These are phyloP conservation scores for Alectura lathami DNA, from an alignment of 2,113 vertebrate species.

Conservation along the genomic window DNA sequence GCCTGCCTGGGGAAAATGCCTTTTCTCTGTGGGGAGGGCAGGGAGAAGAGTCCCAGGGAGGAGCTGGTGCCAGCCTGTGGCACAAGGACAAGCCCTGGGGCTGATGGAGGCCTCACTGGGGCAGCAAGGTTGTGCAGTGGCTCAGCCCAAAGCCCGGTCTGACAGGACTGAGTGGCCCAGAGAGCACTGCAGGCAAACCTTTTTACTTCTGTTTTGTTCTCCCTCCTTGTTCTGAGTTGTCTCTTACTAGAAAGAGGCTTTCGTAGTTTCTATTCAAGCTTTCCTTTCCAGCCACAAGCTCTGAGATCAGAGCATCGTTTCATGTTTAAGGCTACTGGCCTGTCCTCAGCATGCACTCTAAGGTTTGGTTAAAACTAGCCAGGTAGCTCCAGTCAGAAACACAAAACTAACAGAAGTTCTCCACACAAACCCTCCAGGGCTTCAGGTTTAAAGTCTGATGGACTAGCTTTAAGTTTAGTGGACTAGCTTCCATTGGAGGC, in stretches of 20 bases:
- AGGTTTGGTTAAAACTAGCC: neutral
- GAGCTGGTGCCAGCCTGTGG: neutral
- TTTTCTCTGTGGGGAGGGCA: neutral
- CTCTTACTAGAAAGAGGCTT: neutral
- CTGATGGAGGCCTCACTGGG: neutral
- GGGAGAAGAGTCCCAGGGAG: neutral
- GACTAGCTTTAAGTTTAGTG: neutral
- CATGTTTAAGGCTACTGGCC: neutral
- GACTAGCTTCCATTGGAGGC: neutral
- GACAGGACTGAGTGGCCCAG: accelerated
- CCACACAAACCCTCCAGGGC: accelerated
- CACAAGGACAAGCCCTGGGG: neutral
- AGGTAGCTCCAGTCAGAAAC: neutral
- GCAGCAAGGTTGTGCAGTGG: neutral
- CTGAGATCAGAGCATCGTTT: neutral
- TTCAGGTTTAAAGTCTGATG: neutral
- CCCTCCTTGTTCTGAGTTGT: neutral
- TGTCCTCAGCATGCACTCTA: accelerated
- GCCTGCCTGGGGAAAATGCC: neutral
- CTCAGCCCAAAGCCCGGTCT: neutral
- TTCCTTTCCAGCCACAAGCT: neutral
- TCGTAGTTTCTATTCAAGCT: neutral
- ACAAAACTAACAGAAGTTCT: neutral
- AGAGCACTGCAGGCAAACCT: neutral
- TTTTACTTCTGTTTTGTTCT: neutral